These are phyloP conservation scores for Autographa pulchrina DNA, from an alignment of 2,888 invertebrate genomes.

Conservation along the genomic window DNA sequence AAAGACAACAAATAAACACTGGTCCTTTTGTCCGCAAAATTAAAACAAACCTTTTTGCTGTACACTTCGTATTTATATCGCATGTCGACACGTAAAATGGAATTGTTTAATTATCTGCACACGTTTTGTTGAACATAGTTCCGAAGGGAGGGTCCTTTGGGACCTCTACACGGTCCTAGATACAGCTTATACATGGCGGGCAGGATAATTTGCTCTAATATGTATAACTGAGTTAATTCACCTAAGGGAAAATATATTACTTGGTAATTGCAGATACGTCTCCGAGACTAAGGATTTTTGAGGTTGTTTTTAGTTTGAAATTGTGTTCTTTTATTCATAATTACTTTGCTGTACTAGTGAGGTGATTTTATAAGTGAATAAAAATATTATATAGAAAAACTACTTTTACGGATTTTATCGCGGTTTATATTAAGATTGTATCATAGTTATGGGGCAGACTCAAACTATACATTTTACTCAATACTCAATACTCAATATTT, in stretches of 20 bases:
- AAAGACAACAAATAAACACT: neutral
- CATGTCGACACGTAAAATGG: conserved; percentile 46
- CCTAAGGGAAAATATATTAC: neutral
- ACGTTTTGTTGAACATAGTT: conserved; percentile 58
- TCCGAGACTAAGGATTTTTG: neutral
- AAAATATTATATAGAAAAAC: too few species aligned
- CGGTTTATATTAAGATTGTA: too few species aligned
- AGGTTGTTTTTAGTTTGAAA: neutral
- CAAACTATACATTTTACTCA: too few species aligned
- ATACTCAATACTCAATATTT: too few species aligned
- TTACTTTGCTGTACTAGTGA: too few species aligned
- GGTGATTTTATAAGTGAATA: too few species aligned
- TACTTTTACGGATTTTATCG: too few species aligned
- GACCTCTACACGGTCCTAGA: conserved; percentile 11
- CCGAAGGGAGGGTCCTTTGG: conserved; percentile 50
- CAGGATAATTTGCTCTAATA: conserved; percentile 20
- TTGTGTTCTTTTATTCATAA: too few species aligned
- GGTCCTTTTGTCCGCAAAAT: conserved; percentile 1
- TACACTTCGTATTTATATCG: conserved; percentile 18
- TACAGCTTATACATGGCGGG: neutral
- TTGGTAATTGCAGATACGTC: neutral
- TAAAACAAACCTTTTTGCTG: conserved; percentile 6
- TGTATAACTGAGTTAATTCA: conserved; percentile 6
- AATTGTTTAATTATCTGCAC: conserved; percentile 67
- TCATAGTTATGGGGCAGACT: too few species aligned